phyloP scores from a whole-genome alignment of 2,113 vertebrate species.

The Cyrtonyx montezumae region DNA sequence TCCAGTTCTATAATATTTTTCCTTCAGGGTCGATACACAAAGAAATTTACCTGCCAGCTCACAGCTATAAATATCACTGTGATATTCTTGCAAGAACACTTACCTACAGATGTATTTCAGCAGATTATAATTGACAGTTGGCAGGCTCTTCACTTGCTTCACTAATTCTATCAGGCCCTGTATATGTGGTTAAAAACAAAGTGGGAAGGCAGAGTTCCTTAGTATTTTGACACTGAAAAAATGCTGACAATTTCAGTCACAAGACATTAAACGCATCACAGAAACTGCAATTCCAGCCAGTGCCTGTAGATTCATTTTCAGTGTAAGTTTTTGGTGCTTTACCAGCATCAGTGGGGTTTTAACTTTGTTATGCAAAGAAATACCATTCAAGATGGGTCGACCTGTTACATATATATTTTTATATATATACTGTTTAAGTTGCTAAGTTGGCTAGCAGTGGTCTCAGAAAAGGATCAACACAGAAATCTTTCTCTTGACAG shows the following conservation, averaged over 20 bases:
- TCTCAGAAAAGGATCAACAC: neutral
- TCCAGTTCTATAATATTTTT: neutral
- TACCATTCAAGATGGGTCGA: neutral
- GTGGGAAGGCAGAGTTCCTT: neutral
- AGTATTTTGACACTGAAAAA: neutral
- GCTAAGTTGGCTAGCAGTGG: neutral
- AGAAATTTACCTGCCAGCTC: neutral
- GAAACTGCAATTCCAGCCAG: neutral
- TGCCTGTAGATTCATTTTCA: neutral
- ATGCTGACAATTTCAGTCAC: neutral
- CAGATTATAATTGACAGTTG: conserved; percentile 94
- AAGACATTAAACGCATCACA: neutral
- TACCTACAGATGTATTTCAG: conserved; percentile 98
- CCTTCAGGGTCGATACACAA: neutral
- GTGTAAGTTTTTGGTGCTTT: neutral
- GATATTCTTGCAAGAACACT: conserved; percentile 24
- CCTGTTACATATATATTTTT: too few species aligned
- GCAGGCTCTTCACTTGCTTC: conserved; percentile 90
- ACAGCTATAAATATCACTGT: neutral
- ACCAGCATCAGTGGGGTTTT: neutral
- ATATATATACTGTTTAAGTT: neutral
- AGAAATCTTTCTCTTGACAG: neutral
- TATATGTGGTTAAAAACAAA: neutral
- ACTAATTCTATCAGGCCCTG: conserved; percentile 92
- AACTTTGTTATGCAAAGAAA: neutral